These are phyloP conservation scores for Eurois occulta DNA, from an alignment of 2,888 invertebrate genomes.

Conservation along the genomic window DNA sequence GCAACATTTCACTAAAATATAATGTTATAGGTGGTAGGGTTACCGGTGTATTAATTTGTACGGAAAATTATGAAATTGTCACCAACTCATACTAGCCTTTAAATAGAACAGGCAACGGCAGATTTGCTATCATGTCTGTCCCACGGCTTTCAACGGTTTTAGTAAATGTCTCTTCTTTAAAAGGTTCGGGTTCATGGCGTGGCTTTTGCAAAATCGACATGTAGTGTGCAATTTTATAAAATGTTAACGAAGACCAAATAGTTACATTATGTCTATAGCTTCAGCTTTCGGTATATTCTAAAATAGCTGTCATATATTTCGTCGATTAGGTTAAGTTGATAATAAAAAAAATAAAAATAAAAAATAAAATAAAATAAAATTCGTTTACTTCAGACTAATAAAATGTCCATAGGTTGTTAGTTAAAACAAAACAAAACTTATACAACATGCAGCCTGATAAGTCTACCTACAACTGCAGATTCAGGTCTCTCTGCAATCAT, in stretches of 20 bases:
- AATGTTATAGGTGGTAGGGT: constrained; percentile 34
- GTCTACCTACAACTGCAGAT: no score
- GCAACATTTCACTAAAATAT: constrained; percentile 58
- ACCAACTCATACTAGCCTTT: no score
- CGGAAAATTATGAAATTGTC: no score
- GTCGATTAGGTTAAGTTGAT: background rate
- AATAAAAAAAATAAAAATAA: no score
- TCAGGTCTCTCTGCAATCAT: no score
- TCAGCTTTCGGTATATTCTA: background rate
- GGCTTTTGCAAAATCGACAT: background rate
- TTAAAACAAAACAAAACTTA: no score
- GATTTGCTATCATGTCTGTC: background rate
- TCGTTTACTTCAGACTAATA: no score
- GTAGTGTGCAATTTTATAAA: background rate
- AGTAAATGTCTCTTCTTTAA: background rate
- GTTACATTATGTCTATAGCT: no score
- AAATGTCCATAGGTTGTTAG: no score
- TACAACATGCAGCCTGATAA: no score
- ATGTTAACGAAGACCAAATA: background rate
- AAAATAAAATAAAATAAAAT: no score
- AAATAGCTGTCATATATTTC: background rate
- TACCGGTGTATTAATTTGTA: background rate
- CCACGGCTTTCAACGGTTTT: background rate
- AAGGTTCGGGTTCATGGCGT: background rate
- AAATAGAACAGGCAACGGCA: no score